Conservation (phyloP, 2,113 vertebrate genomes). For the Sigmodon hispidus region DNA sequence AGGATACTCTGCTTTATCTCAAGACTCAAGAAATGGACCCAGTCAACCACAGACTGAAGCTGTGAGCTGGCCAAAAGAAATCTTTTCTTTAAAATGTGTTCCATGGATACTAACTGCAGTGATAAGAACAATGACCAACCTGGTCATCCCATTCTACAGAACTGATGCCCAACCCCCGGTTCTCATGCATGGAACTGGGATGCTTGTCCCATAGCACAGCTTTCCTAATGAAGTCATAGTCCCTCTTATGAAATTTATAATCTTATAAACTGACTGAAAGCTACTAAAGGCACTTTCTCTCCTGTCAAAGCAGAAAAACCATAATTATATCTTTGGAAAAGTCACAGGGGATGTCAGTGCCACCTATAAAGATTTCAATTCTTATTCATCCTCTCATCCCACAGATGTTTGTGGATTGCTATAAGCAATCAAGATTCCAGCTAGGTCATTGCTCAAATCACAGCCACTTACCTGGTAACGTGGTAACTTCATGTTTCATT, state of each 20-base stretch:
- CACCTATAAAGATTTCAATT: not conserved
- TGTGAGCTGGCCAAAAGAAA: not conserved
- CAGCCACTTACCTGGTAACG: not conserved
- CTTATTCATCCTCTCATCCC: not conserved
- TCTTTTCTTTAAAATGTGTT: not conserved
- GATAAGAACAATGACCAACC: not conserved
- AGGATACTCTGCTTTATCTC: not conserved
- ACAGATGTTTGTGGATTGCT: not conserved
- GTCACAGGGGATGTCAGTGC: not conserved
- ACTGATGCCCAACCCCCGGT: not conserved
- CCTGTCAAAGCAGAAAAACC: not conserved
- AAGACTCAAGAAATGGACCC: not conserved
- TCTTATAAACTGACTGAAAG: not conserved
- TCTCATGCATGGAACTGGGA: not conserved
- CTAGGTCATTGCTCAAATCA: not conserved
- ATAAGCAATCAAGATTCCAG: not conserved
- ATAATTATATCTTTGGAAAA: not conserved
- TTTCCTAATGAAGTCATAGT: not conserved
- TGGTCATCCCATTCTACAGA: not conserved
- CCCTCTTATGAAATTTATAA: not conserved
- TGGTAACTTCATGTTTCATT: not conserved
- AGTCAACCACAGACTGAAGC: not conserved
- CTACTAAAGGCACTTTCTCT: not conserved
- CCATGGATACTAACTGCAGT: not conserved
- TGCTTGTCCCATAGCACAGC: not conserved